Percentiles rank a stretch among this genome's conserved stretches.
phyloP scores from a whole-genome alignment of 1,140 invertebrate genomes.

The Scaptomyza graminum region DNA sequence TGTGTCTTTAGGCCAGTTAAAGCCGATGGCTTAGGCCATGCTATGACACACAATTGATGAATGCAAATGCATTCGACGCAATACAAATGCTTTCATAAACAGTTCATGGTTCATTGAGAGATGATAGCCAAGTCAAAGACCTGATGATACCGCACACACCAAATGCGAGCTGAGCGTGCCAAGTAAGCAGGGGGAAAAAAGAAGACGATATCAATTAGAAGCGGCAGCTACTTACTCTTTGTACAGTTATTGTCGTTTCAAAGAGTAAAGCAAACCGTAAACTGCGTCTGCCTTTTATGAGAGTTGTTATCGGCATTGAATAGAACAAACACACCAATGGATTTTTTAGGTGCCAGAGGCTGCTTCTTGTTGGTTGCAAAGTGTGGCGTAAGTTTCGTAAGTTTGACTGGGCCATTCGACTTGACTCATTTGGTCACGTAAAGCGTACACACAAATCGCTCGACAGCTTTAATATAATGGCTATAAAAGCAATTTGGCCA shows the following conservation, averaged over 20 bases:
- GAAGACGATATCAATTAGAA: slow-evolving; percentile 60
- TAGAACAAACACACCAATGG: slow-evolving; percentile 16
- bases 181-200: slow-evolving; percentile 58
- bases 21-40: slow-evolving; percentile 18
- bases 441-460: slow-evolving; percentile 72
- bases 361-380: slow-evolving; percentile 48
- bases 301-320: slow-evolving; percentile 46
- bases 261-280: slow-evolving; percentile 58
- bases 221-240: slow-evolving; percentile 41
- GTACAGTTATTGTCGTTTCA: slow-evolving; percentile 29
- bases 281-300: slow-evolving; percentile 33
- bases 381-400: slow-evolving; percentile 45
- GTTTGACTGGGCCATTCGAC: slow-evolving; percentile 35
- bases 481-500: slow-evolving; percentile 81
- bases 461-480: slow-evolving; percentile 62
- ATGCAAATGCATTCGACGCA: background rate
- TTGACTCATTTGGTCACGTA: slow-evolving; percentile 71
- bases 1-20: no score
- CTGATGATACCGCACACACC: slow-evolving; percentile 71
- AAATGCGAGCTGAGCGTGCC: slow-evolving; percentile 62
- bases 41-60: slow-evolving; percentile 6
- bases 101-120: slow-evolving; percentile 49
- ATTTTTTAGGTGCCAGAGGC: slow-evolving; percentile 19
- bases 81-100: slow-evolving; percentile 14
- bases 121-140: slow-evolving; percentile 56